Conservation (phyloP, 2,113 vertebrate genomes). For the Pleuronectes platessa region DNA sequence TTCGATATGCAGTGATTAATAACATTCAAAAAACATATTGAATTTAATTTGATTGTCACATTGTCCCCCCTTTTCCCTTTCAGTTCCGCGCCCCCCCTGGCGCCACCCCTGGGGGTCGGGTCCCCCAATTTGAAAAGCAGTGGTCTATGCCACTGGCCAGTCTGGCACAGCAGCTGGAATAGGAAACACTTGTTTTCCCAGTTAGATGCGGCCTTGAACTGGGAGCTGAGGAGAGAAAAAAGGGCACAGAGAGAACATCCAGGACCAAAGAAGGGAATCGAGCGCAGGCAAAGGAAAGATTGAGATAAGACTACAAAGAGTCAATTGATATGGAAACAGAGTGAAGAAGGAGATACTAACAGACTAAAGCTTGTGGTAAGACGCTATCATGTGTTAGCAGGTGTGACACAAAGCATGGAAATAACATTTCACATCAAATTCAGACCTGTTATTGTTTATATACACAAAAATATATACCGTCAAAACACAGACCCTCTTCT, state of each 20-base stretch:
- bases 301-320: constrained; percentile 14
- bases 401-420: too few species aligned
- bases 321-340: neutral
- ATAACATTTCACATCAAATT: constrained; percentile 7
- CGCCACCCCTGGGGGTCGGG: too few species aligned
- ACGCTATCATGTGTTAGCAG: neutral
- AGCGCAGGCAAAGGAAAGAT: constrained; percentile 17
- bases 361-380: neutral
- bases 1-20: too few species aligned
- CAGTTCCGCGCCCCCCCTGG: too few species aligned
- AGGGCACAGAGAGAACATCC: neutral
- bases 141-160: neutral
- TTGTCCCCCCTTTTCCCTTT: too few species aligned
- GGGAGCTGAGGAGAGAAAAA: neutral
- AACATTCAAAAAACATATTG: too few species aligned
- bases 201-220: constrained; percentile 27
- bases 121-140: too few species aligned
- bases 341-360: neutral
- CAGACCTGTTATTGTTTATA: too few species aligned
- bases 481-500: too few species aligned
- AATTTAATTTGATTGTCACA: too few species aligned
- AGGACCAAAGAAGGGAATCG: neutral
- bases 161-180: constrained; percentile 35
- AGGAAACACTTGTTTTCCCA: constrained; percentile 36
- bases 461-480: too few species aligned